A percentile compares a stretch with the other conserved stretches of the same genome.
Evolutionary conservation across 2,797 vertebrate species (phyloP).

Genomic region (Megaceryle alcyon): DNA sequence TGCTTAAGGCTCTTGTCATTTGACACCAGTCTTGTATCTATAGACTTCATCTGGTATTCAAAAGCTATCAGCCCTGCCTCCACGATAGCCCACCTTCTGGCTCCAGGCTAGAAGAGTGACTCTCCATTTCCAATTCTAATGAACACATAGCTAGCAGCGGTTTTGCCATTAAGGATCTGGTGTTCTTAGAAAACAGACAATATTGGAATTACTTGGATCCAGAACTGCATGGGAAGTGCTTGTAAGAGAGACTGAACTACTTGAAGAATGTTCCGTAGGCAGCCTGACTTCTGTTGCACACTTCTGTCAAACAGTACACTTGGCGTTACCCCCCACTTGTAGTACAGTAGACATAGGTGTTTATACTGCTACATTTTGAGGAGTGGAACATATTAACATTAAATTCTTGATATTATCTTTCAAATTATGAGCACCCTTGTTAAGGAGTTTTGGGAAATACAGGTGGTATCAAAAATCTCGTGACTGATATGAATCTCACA

Average conservation of each 20-base stretch:
- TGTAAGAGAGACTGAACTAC: conserved; percentile 17
- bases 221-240: conserved; percentile 26
- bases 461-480: background rate
- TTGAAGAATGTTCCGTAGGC: background rate
- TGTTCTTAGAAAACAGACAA: conserved; percentile 26
- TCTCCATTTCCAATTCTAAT: conserved; percentile 77
- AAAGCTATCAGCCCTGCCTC: conserved; percentile 73
- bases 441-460: background rate
- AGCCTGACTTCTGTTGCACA: background rate
- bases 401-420: background rate
- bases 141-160: conserved; percentile 47
- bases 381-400: background rate
- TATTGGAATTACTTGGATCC: conserved; percentile 37
- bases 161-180: conserved; percentile 52
- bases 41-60: conserved; percentile 76
- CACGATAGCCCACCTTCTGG: conserved; percentile 74
- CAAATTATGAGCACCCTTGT: background rate
- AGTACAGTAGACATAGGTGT: background rate
- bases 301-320: background rate
- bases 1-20: conserved; percentile 80
- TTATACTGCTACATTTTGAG: background rate
- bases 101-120: conserved; percentile 60
- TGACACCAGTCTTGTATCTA: conserved; percentile 73
- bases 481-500: background rate
- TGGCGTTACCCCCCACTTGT: fast-evolving